Conservation (phyloP, 2,797 vertebrate genomes). For the Mallotus villosus region DNA sequence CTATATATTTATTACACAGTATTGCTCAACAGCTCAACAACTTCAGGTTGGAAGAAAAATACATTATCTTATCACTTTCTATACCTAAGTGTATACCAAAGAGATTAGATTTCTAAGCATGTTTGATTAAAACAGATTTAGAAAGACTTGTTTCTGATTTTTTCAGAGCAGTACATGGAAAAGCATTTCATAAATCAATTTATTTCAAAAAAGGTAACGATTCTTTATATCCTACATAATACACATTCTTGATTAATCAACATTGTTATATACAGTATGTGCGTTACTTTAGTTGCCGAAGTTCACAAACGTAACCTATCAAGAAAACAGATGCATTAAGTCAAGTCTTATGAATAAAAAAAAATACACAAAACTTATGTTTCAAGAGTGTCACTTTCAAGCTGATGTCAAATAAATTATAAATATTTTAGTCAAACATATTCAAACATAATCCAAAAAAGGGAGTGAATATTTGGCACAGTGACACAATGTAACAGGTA, state of each 20-base stretch:
- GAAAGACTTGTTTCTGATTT: no score
- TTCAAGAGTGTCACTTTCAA: not conserved
- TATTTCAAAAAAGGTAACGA: not conserved
- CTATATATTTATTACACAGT: no score
- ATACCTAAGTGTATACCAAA: not conserved
- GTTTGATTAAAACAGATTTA: not conserved
- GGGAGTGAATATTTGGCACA: slow-evolving; percentile 19
- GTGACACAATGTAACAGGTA: not conserved
- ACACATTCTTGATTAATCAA: not conserved
- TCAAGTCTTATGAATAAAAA: not conserved
- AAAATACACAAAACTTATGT: not conserved
- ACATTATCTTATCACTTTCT: not conserved
- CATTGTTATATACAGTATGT: not conserved
- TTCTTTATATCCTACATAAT: not conserved
- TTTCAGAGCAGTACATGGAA: not conserved
- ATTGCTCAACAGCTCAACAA: no score
- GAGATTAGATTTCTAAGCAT: not conserved
- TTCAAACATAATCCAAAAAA: not conserved
- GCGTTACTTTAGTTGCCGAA: not conserved
- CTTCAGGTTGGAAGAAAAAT: not conserved
- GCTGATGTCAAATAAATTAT: not conserved
- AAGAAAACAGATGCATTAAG: not conserved
- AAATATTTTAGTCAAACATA: slow-evolving; percentile 6
- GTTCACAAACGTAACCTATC: not conserved
- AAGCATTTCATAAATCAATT: not conserved